Base-by-base conservation (phyloP, 2,888 invertebrate genomes). In the Nomada ferruginata region DNA sequence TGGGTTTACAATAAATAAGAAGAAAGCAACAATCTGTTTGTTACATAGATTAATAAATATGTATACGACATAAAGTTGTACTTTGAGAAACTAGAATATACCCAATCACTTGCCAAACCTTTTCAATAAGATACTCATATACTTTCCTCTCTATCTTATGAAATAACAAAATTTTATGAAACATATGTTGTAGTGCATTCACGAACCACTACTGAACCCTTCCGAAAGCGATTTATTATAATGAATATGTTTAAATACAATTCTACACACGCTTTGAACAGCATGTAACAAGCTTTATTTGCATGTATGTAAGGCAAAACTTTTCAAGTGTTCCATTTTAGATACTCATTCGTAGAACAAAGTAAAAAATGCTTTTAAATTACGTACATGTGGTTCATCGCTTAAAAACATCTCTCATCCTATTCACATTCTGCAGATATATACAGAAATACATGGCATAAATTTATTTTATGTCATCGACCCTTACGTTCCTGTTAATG, bases 351-450 rank as follows among this genome's bases (percentile, higher is more conserved):
- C 44, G 50, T 76, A 77, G 72, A 82, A 76, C 53, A 66, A 84
- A 79, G 83, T 83, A 79, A 83, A 79, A 79, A 83, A 79, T 76
- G 59, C 20, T 42, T 60, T 65, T 73, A 70, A 57, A 71, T 75
- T 72, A 82, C 65, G 3, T 42, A 55, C 61, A 73, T 15, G 15
- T 29, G 42, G n/a, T 13, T 76, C 42, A 18, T 50, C 18, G 13
- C 52, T 74, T 83, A 74, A 74, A 74, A 77, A 77, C 66, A 61
- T 70, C 7, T 66, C n/a, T n/a, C 50, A 65, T 18, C 3, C 23
- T 82, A 68, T 60, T 59, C 52, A 64, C 59, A 50, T 53, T 57
- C 47, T 64, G 70, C 68, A 72, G 20, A 72, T 76, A 76, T 71
- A 63, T 81, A 82, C 72, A 81, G 63, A 76, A 66, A 65, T 65